phyloP scores from a whole-genome alignment of 2,113 vertebrate genomes.

The Laticauda colubrina region DNA sequence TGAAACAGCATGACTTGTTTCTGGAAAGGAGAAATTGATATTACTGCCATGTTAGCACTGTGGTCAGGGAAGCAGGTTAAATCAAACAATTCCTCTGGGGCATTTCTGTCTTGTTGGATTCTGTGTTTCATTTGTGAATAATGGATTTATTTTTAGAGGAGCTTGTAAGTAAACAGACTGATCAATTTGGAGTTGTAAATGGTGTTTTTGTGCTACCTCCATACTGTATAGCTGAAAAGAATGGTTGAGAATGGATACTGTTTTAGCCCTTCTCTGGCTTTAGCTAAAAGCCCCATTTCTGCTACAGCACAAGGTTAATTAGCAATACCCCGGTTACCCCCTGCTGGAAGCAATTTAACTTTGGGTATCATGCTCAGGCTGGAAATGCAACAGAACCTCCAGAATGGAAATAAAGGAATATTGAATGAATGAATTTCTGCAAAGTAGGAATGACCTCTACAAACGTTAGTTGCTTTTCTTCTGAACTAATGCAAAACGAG shows the following conservation, averaged over 20 bases:
- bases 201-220: neutral
- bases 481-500: neutral
- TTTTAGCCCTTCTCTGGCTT: neutral
- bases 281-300: neutral
- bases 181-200: neutral
- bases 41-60: neutral
- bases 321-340: neutral
- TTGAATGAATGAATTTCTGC: neutral
- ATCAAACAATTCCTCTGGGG: neutral
- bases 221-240: neutral
- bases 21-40: slow-evolving; percentile 5
- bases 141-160: neutral
- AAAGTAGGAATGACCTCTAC: neutral
- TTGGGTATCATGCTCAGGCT: neutral
- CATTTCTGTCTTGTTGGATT: neutral
- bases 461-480: neutral
- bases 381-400: neutral
- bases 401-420: neutral
- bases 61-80: neutral
- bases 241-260: neutral
- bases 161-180: slow-evolving; percentile 1
- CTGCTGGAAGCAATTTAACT: neutral
- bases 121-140: slow-evolving; percentile 5
- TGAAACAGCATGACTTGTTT: neutral
- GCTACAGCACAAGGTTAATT: neutral